These are phyloP conservation scores for Brachylomia viminalis DNA, from an alignment of 2,888 invertebrate genomes.

Conservation along the genomic window DNA sequence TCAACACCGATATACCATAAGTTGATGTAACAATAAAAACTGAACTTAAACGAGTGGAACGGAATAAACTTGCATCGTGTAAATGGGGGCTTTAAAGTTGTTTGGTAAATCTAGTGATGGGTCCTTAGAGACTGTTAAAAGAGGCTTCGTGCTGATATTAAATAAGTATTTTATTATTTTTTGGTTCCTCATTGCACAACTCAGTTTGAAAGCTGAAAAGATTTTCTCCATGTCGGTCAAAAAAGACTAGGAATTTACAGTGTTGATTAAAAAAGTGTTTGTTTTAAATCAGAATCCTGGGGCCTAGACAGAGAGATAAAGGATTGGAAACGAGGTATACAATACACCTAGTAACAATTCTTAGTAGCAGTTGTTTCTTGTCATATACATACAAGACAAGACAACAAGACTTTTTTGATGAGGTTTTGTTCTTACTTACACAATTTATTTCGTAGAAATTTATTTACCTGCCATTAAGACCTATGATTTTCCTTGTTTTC, in stretches of 20 bases:
- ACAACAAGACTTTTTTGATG: background rate
- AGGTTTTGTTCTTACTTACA: too few relatives aligned
- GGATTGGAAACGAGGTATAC: background rate
- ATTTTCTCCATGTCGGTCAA: background rate
- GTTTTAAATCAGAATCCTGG: constrained; percentile 24
- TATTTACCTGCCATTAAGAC: background rate
- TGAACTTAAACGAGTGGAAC: background rate
- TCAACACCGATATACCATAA: too few relatives aligned
- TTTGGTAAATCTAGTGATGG: background rate
- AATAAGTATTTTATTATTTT: constrained; percentile 3
- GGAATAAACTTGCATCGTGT: background rate
- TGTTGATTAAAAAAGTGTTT: constrained; percentile 8
- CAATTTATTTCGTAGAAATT: background rate
- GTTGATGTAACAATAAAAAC: background rate
- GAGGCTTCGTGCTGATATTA: background rate
- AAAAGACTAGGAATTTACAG: background rate
- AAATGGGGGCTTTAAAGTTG: background rate
- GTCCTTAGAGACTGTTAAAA: constrained; percentile 5
- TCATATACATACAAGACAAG: background rate
- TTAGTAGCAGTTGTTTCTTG: background rate
- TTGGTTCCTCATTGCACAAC: too few relatives aligned
- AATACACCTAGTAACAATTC: background rate
- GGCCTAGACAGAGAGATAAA: constrained; percentile 14
- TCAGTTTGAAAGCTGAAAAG: background rate
- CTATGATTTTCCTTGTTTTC: background rate